Base-by-base conservation (phyloP, 2,113 vertebrate species). In the Otus sunia region DNA sequence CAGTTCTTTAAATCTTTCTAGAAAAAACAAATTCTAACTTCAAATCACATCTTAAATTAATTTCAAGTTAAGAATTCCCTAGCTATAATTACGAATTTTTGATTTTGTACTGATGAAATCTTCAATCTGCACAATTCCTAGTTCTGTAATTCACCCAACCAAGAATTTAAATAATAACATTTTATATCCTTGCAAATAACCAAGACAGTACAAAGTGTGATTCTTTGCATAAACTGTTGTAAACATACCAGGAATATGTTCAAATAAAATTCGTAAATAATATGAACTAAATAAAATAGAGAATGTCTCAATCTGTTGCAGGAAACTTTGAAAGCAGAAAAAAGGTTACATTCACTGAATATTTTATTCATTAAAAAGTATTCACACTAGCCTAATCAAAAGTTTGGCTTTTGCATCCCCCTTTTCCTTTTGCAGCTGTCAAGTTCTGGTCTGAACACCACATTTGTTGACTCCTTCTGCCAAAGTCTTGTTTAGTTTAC, bases 401-500 rank as follows among this genome's bases (percentile, higher is more conserved):
- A 96, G 63, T 84, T 92, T 96, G 92, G 90, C 82, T 96, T 95
- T 71, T 86, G 18, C 62, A 88, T 80, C 36, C 47, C 50, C 43
- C 32, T 83, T 55, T 95, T 85, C 56, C 73, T 92, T 87, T 93
- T 43, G 75, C 78, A 96, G 95, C 93, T 95, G 93, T 96, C 96
- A 94, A 3, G 20, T 45, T 90, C 63, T 90, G 67, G 63, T 96
- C 88, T 80, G 90, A 94, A 74, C 95, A 93, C 86, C 90, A 92
- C 93, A 95, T 96, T 96, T 94, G 90, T 96, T 96, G 94, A 96
- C 88, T 84, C 74, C 59, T 95, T 83, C 92, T 96, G 93, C 92
- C 93, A 93, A 95, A 96, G 60, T 71, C 94, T 94, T 94, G 88
- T 92, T 96, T 96, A 88, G 94, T 96, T 96, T 96, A 96, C 92